Evolutionary conservation across 2,113 vertebrate genomes (phyloP), one percentile per base, ranked within the genome.

Genomic region (Pagrus major): DNA sequence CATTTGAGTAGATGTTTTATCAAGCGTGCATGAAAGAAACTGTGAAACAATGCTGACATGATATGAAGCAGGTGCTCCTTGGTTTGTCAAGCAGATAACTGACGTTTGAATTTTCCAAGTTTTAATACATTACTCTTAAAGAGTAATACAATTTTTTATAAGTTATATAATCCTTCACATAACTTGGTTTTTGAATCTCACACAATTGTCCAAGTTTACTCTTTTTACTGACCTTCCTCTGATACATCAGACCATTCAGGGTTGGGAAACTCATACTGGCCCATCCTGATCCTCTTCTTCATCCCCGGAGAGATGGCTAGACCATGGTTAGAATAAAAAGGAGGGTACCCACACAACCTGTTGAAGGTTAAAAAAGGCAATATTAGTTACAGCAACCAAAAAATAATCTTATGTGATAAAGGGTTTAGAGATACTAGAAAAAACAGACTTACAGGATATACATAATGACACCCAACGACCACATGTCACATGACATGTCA

Each of bases 401-500:
- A 27, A 23, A 51, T n/a, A 46, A 76, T 46, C 9, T 0, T 4
- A 76, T 5, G 14, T 31, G 20, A 27, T 63, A 23, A 55, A 41
- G 5, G 2, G 75, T 18, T 49, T 1, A 49, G 33, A 63, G 41
- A 46, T 31, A 69, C 3, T 1, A 0, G 6, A 52, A 31, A 37
- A 42, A 63, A 21, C 3, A 25, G 41, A 97, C 97, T 97, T 81
- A 99, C 97, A 99, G 89, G 85, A 99, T 99, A 80, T 99, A 99
- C 98, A 99, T 99, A 93, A 99, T 99, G 95, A 99, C 98, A 0
- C 98, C 98, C 33, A 99, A 91, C 21, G 98, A 99, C 98, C 98
- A 99, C 98, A 99, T 99, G 93, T 99, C 98, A 81, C 98, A 99
- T 67, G 98, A 99, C 89, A 99, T 99, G 93, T 99, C 98, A 10